Base-by-base conservation (phyloP, 2,797 vertebrate species). In the Enteromius thamalakanensis region DNA sequence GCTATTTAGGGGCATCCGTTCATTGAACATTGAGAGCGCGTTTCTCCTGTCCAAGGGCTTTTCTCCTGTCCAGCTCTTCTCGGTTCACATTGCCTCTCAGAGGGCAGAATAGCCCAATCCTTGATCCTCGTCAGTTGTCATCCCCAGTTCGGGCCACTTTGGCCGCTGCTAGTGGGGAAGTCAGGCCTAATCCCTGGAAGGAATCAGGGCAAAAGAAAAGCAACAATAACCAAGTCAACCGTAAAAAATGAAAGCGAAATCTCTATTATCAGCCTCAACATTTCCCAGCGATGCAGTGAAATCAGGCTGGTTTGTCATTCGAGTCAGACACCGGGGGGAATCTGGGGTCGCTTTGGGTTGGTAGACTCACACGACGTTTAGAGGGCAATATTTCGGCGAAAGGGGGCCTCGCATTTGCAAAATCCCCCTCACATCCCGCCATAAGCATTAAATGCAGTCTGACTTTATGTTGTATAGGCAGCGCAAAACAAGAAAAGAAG, bases 221-320 rank as follows among this genome's bases (percentile, higher is more conserved):
- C 96, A 98, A 99, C 97, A 99, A 99, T 98, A 98, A 98, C 97
- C 96, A 99, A 99, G 97, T 99, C 97, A 98, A 98, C 97, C 98
- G 97, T 99, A 97, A 97, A 99, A 99, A 98, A 99, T 99, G 97
- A 98, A 99, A 98, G 97, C 96, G 97, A 99, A 99, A 99, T 98
- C 98, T 99, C 98, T 99, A 99, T 99, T 99, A 98, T 99, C 96
- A 97, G 93, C 94, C 94, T 93, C 94, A 89, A 96, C 97, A 94
- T 97, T 99, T 99, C 97, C 97, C 98, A 99, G 98, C 96, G 93
- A 97, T 96, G 96, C 96, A 93, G 95, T 97, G 96, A 97, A 97
- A 97, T 97, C 96, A 94, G 95, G 95, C 97, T 95, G 94, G 97
- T 97, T 98, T 97, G 96, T 96, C 96, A 98, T 98, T 96, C 96